Evolutionary conservation across 1,140 invertebrate species (phyloP), one percentile per base, ranked within the genome.

Genomic region (Pseudoatta argentina): DNA sequence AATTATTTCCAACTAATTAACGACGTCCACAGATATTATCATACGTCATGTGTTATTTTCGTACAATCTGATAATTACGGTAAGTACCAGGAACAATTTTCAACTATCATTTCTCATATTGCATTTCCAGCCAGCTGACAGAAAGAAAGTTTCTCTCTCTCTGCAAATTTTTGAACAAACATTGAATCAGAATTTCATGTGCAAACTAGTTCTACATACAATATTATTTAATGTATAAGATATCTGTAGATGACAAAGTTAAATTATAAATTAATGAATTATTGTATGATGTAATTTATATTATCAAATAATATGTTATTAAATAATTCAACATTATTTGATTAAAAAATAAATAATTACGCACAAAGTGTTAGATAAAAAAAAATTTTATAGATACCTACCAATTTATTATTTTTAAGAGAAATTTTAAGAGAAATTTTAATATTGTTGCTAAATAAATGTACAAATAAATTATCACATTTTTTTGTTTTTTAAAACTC

Each of bases 11-110:
- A 18, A 8, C 66, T 92, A 6, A 83, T 92, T 14, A 57, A 6
- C 0, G 89, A 91, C 2, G 57, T 92, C 3, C 72, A 86, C 24
- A 66, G 66, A 0, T 87, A 91, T 87, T 92, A 91, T 48, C 48
- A 48, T 30, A 75, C 89, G 0, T 82, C 88, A 0, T 89, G 88
- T 18, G 75, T 64, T 34, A 34, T 89, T 44, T 78, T 91, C 44
- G 71, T 90, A 10, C 59, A 71, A 24, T 76, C 83, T 18, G 12
- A n/a, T 10, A 78, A 77, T 12, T 30, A 88, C 0, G 59, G 89
- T 90, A 77, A 86, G 83, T 30, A 18, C 6, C 8, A 21, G 39
- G 3, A 21, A 44, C 0, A 48, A 14, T 48, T 48, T 69, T 2
- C 39, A n/a, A 4, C 16, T 71, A 27, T n/a, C 24, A 2, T 53